Evolutionary conservation across 2,113 vertebrate species (phyloP).

Genomic region (Chamaetylas fuelleborni): DNA sequence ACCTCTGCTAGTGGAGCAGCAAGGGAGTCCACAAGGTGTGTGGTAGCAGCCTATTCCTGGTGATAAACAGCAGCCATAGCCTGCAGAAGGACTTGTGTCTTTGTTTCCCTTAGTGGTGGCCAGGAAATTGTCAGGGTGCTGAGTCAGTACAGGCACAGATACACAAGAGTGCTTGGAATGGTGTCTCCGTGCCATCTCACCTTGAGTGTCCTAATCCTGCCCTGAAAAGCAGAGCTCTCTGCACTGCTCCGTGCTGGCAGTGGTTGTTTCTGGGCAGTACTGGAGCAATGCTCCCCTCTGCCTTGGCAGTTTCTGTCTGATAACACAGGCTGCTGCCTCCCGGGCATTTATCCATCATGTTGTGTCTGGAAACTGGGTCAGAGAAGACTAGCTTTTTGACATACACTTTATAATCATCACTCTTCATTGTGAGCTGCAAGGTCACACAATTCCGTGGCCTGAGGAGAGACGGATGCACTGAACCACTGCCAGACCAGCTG

Average conservation of each 20-base stretch:
- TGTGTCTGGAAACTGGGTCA: conserved; percentile 39
- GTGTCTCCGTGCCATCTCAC: neutral
- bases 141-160: neutral
- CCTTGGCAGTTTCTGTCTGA: neutral
- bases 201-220: neutral
- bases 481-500: conserved; percentile 48
- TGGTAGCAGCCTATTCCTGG: accelerated
- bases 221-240: neutral
- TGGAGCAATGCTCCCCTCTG: neutral
- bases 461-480: conserved; percentile 54
- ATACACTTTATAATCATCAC: conserved; percentile 28
- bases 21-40: neutral
- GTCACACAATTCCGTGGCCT: conserved; percentile 52
- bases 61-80: neutral
- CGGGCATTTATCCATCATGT: conserved; percentile 2
- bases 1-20: neutral
- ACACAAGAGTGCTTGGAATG: neutral
- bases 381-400: conserved; percentile 56
- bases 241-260: neutral
- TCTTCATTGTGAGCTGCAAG: conserved; percentile 46
- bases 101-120: neutral
- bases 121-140: neutral
- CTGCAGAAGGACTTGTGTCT: neutral
- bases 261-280: accelerated
- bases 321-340: neutral